A percentile compares a stretch with the other conserved stretches of the same genome.
Conservation (phyloP, 2,797 vertebrate species). For the Perodicticus potto region DNA sequence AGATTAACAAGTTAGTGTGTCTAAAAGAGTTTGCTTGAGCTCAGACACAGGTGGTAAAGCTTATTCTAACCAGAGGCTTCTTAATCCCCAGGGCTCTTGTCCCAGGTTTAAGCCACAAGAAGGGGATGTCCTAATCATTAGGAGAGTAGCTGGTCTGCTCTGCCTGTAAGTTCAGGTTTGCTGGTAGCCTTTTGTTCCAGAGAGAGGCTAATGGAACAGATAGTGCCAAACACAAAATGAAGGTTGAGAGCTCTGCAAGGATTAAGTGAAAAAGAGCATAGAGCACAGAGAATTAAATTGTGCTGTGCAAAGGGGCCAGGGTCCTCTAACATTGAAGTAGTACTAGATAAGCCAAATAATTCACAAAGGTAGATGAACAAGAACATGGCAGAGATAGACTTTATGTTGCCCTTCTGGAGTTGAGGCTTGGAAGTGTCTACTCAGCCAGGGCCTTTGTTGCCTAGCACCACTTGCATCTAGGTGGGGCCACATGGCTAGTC, state of each 20-base stretch:
- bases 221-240: neutral
- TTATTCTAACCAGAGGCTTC: slow-evolving; percentile 4
- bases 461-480: neutral
- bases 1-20: neutral
- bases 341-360: neutral
- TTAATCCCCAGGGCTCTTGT: neutral
- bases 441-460: neutral
- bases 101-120: neutral
- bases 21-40: neutral
- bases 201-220: neutral
- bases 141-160: neutral
- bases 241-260: neutral
- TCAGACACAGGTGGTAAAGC: slow-evolving; percentile 17
- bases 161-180: neutral
- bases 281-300: neutral
- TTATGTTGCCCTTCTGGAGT: neutral
- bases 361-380: neutral
- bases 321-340: neutral
- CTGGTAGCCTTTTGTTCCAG: neutral
- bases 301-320: neutral
- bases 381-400: neutral
- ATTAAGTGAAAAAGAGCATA: neutral
- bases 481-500: neutral
- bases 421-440: neutral
- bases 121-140: neutral